Evolutionary conservation across 2,888 invertebrate species (phyloP).

Genomic region (Nasonovia ribisnigri): DNA sequence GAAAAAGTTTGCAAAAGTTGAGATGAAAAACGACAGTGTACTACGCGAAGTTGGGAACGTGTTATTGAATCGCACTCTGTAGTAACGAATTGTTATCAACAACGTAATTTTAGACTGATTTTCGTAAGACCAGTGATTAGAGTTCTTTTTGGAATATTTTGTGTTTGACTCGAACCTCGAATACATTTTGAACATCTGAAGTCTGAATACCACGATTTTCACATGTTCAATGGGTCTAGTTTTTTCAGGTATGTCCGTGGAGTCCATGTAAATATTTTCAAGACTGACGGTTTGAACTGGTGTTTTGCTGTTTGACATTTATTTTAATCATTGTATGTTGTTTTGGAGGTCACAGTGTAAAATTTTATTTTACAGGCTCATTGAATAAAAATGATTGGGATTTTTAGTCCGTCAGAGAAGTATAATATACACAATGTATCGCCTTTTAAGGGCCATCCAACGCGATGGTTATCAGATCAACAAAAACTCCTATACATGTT

Average conservation of each 20-base stretch:
- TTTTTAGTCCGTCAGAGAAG: not conserved
- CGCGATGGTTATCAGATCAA: constrained; percentile 36
- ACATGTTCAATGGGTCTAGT: constrained; percentile 28
- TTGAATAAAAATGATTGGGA: constrained; percentile 46
- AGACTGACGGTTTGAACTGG: not conserved
- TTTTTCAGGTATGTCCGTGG: constrained; percentile 12
- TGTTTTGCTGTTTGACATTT: not conserved
- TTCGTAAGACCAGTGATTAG: not conserved
- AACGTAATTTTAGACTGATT: not conserved
- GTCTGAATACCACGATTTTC: not conserved
- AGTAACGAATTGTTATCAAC: not conserved
- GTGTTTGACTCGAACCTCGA: not conserved
- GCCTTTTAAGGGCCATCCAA: constrained; percentile 24
- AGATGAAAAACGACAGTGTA: not conserved
- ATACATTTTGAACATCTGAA: not conserved
- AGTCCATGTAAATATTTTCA: not conserved
- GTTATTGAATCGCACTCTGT: not conserved
- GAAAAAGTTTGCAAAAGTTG: not conserved
- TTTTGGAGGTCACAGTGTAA: constrained; percentile 44
- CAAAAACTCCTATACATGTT: constrained; percentile 36
- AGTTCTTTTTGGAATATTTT: not conserved
- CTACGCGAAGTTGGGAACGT: not conserved
- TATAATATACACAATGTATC: constrained; percentile 31
- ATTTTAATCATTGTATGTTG: not conserved
- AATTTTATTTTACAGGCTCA: constrained; percentile 45